Conservation (phyloP, 2,113 vertebrate species). For the Ahaetulla prasina region DNA sequence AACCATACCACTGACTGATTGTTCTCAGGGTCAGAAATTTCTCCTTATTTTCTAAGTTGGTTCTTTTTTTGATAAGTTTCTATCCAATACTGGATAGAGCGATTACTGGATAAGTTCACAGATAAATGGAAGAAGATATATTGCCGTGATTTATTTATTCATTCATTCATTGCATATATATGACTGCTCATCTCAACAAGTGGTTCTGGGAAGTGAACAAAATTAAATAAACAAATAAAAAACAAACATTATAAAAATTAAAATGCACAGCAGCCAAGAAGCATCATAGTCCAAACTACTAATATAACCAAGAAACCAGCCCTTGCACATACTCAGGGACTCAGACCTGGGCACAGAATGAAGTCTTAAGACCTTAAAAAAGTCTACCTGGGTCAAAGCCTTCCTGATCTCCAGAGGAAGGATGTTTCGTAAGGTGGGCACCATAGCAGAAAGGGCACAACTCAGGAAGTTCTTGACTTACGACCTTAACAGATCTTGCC, state of each 20-base stretch:
- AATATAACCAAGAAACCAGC: neutral
- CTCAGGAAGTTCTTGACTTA: no score
- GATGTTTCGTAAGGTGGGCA: neutral
- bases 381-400: neutral
- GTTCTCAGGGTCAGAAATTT: no score
- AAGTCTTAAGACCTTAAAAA: neutral
- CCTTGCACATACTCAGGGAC: neutral
- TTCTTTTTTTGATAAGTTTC: no score
- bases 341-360: neutral
- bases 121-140: neutral
- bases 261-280: neutral
- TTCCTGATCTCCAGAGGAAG: neutral
- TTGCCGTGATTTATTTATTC: neutral
- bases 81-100: no score
- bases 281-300: neutral
- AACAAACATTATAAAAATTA: neutral
- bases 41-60: no score
- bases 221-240: neutral
- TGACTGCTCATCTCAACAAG: neutral
- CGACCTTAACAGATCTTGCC: no score
- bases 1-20: no score
- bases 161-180: neutral
- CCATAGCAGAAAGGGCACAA: neutral
- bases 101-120: no score
- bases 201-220: neutral